Evolutionary conservation across 2,113 vertebrate genomes (phyloP).

Genomic region (Atractosteus spatula): DNA sequence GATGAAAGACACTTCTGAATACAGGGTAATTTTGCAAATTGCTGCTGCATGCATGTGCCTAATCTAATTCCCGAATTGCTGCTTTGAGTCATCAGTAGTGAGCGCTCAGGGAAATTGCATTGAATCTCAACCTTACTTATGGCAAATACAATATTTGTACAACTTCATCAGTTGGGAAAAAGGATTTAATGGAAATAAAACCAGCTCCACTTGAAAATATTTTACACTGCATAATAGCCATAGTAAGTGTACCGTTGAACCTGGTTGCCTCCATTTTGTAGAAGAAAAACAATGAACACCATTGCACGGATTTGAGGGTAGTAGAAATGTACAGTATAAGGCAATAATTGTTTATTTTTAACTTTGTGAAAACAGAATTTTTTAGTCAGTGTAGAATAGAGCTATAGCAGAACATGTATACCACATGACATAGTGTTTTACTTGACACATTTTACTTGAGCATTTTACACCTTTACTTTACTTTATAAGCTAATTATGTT

Average conservation of each 20-base stretch:
- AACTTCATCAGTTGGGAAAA: constrained; percentile 18
- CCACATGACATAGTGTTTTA: too few species aligned
- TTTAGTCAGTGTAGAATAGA: too few species aligned
- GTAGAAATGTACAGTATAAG: too few species aligned
- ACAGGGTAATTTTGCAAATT: constrained; percentile 76
- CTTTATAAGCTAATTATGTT: too few species aligned
- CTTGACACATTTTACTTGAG: too few species aligned
- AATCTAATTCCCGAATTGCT: constrained; percentile 70
- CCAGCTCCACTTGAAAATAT: not conserved
- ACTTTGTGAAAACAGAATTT: too few species aligned
- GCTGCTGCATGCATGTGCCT: constrained; percentile 69
- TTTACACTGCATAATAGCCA: not conserved
- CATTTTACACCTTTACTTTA: too few species aligned
- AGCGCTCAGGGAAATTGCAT: constrained; percentile 27
- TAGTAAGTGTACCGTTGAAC: not conserved
- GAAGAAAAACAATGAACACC: too few species aligned
- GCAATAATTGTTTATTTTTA: too few species aligned
- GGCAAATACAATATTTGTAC: constrained; percentile 34
- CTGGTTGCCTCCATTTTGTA: constrained; percentile 4
- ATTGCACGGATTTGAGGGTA: too few species aligned
- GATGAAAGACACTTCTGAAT: constrained; percentile 78
- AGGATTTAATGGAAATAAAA: constrained; percentile 29
- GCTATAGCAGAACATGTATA: too few species aligned
- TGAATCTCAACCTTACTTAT: constrained; percentile 35
- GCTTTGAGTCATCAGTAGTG: constrained; percentile 40